Base-by-base conservation (phyloP, 2,888 invertebrate species). In the Catonia carolina region DNA sequence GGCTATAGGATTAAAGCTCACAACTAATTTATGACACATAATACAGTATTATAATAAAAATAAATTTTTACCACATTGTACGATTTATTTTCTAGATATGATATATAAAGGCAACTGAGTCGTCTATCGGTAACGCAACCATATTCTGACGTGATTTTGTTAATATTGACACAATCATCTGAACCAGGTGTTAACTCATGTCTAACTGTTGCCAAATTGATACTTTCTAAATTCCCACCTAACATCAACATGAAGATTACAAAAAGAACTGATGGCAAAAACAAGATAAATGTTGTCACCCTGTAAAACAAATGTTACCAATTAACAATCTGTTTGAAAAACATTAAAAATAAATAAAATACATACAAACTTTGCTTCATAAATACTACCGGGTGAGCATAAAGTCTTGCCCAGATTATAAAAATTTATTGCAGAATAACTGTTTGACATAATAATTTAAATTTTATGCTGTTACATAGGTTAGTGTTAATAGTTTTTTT, bases 201-300 rank as follows among this genome's bases (percentile, higher is more conserved):
- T 74, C 94, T 93, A 17, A 90, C 84, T 20, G 92, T 80, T 1
- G 86, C 90, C 37, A 95, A 71, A 49, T 79, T 81, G 1, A 95
- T 75, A 15, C 85, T 84, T 6, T 77, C 75, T 0, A 91, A 91
- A 69, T 90, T 87, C 68, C 87, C 87, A n/a, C 92, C 92, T 64
- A 92, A 88, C 18, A 93, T 86, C 45, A 87, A 74, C 69, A 93
- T 93, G 76, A 94, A 94, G 42, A 95, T 74, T 27, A 92, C 75
- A 68, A 89, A 90, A 76, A 94, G 92, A 4, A 86, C 79, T 2
- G 90, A 82, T 0, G 95, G 94, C 49, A 95, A 77, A 7, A 88
- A 84, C 62, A 92, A 82, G 65, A 94, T 85, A 72, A 94, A 94
- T 47, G 86, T 72, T 78, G 94, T 82, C 36, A 92, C 80, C 1